phyloP scores from a whole-genome alignment of 2,797 vertebrate species.

The Silurus aristotelis region DNA sequence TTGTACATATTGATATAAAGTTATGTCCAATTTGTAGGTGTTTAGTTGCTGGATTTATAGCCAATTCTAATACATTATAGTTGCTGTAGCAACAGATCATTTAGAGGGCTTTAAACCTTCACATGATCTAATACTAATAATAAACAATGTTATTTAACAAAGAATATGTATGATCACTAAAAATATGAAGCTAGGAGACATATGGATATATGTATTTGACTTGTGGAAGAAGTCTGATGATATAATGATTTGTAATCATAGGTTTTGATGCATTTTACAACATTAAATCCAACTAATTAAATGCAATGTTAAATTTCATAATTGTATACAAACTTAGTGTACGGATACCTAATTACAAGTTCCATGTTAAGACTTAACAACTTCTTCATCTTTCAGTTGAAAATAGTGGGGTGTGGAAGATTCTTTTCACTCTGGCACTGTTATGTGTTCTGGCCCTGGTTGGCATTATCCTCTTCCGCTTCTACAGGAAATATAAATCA shows the following conservation, averaged over 20 bases:
- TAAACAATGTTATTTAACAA: neutral
- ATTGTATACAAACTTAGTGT: neutral
- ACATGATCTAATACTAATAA: neutral
- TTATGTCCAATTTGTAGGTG: neutral
- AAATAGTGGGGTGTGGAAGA: constrained; percentile 23
- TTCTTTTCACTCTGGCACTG: neutral
- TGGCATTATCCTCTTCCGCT: neutral
- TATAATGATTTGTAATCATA: neutral
- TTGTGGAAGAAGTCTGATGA: neutral
- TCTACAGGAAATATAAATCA: constrained; percentile 29
- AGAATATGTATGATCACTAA: neutral
- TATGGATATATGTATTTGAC: neutral
- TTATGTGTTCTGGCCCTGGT: neutral
- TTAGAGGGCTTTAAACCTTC: neutral
- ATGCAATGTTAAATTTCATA: neutral
- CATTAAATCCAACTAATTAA: neutral
- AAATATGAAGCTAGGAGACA: neutral
- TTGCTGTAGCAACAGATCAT: neutral
- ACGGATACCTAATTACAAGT: neutral
- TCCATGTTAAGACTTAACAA: neutral
- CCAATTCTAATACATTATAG: neutral
- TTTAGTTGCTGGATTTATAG: neutral
- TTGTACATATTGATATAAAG: neutral
- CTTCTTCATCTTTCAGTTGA: neutral
- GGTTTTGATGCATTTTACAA: neutral